These are phyloP conservation scores for Drosophila paramelanica DNA, from an alignment of 2,888 invertebrate genomes.

Conservation along the genomic window DNA sequence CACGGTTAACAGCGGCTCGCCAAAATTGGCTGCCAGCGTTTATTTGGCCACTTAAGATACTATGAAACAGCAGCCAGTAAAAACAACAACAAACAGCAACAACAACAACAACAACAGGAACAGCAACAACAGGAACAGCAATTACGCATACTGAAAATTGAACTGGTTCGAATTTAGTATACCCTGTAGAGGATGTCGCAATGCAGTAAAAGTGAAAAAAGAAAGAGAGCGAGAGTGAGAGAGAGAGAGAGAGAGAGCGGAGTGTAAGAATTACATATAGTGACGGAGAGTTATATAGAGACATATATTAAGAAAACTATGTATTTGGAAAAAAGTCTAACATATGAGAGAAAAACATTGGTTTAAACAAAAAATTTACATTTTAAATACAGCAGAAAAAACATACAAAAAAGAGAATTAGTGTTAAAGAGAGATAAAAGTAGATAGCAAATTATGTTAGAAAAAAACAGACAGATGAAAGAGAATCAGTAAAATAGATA, in stretches of 20 bases:
- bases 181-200: slow-evolving; percentile 15
- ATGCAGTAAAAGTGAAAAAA: no score
- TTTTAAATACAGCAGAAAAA: not conserved
- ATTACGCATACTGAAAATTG: slow-evolving; percentile 3
- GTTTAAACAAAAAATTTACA: no score
- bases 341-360: no score
- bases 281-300: not conserved
- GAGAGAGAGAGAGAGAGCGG: not conserved
- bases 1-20: slow-evolving; percentile 34
- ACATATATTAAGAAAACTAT: no score
- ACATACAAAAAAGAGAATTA: not conserved
- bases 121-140: slow-evolving; percentile 8
- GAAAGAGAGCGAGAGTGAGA: not conserved
- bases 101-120: slow-evolving; percentile 1
- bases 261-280: not conserved
- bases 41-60: slow-evolving; percentile 69
- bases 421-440: not conserved
- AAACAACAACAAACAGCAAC: slow-evolving; percentile 16
- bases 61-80: slow-evolving; percentile 33
- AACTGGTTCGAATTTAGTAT: not conserved
- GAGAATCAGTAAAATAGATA: no score
- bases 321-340: no score
- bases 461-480: no score
- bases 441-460: not conserved
- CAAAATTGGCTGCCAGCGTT: slow-evolving; percentile 68